Evolutionary conservation across 2,113 vertebrate genomes (phyloP), one percentile per base, ranked within the genome.

Genomic region (Hoplias malabaricus): DNA sequence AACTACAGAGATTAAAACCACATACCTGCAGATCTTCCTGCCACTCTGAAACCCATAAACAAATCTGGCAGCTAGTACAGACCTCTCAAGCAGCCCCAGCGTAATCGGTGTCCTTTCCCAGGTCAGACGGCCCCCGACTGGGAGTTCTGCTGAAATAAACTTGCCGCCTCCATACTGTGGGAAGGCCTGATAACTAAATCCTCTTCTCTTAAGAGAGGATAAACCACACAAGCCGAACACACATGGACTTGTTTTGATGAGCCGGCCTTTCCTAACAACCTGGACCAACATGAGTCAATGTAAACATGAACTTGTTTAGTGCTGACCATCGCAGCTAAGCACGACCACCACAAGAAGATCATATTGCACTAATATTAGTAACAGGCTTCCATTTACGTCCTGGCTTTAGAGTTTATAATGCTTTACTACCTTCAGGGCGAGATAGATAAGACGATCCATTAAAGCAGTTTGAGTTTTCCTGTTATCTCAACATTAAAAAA

Each of bases 161-260:
- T 68, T 38, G 80, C 75, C 43, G 57, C 42, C 10, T 27, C 34
- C 57, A 5, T 21, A 76, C 82, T 77, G 83, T 78, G 76, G 70
- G 53, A 84, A 75, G 69, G 78, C 76, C 69, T 86, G 84, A 82
- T 73, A 75, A 78, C 5, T 83, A 90, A 91, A 91, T 90, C 87
- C 89, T 61, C 71, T 81, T 80, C 61, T 66, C 57, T 78, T 88
- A 74, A 81, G 62, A 66, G 62, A 70, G 84, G 89, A 89, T 85
- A 84, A 89, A 78, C 78, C 75, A 56, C 42, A 38, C 3, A 43
- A 69, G 71, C 19, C 27, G 11, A 27, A 50, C 36, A 1, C 42
- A 33, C 74, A 42, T 9, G 14, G 48, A 62, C 71, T 74, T 48
- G 66, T 79, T 81, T 74, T 31, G 29, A 42, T 54, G 69, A 84